Conservation (phyloP, 2,113 vertebrate species). For the rat (Rattus norvegicus) region DNA sequence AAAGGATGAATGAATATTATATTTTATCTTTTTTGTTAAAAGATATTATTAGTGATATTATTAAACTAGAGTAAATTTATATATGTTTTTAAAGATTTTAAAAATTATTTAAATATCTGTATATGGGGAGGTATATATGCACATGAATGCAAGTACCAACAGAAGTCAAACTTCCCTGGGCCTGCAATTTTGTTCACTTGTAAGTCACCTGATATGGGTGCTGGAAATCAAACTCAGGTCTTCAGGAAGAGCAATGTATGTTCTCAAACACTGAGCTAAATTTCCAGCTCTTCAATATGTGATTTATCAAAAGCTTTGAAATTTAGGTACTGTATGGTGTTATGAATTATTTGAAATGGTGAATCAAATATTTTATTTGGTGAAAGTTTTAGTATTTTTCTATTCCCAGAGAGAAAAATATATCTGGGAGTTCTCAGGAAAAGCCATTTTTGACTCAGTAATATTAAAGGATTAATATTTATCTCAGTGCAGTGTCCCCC, state of each 20-base stretch:
- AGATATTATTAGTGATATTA: too few species aligned
- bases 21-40: neutral
- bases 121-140: neutral
- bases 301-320: constrained; percentile 14
- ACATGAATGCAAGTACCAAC: neutral
- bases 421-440: constrained; percentile 27
- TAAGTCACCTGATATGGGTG: neutral
- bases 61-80: neutral
- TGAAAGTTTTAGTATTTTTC: constrained; percentile 53
- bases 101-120: neutral
- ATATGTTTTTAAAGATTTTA: neutral
- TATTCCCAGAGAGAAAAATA: constrained; percentile 12
- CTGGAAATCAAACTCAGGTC: neutral
- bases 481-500: neutral
- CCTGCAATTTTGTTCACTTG: neutral
- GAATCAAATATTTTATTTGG: neutral
- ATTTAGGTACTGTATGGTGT: neutral
- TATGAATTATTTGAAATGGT: constrained; percentile 40
- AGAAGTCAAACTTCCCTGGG: neutral
- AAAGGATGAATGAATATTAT: neutral
- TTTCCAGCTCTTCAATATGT: neutral
- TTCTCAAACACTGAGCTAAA: neutral
- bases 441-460: constrained; percentile 41
- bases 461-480: constrained; percentile 35
- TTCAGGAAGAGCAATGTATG: neutral